Evolutionary conservation across 1,140 invertebrate genomes (phyloP).

Genomic region (Scaptomyza pallida): DNA sequence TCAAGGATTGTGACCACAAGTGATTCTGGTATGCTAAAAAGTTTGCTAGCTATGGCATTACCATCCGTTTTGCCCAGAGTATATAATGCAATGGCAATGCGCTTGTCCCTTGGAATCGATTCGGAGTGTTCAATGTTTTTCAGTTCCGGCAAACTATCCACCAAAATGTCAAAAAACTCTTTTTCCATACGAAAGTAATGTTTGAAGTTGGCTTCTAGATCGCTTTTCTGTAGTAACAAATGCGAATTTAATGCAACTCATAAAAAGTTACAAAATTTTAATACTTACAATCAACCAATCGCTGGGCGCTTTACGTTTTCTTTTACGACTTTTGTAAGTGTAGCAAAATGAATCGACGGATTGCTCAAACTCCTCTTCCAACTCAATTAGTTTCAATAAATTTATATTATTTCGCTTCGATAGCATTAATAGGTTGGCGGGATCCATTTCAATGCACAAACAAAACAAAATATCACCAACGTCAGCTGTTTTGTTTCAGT

Average conservation of each 20-base stretch:
- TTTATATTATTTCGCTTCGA: not conserved
- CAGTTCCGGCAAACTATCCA: not conserved
- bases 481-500: slow-evolving; percentile 12
- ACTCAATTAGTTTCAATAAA: slow-evolving; percentile 1
- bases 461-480: not conserved
- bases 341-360: not conserved
- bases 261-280: not conserved
- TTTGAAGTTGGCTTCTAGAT: not conserved
- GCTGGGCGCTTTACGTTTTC: not conserved
- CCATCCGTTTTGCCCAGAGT: not conserved
- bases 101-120: not conserved
- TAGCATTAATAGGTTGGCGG: not conserved
- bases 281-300: not conserved
- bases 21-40: not conserved
- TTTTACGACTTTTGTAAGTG: too few species aligned
- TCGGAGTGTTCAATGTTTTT: not conserved
- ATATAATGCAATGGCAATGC: slow-evolving; percentile 1
- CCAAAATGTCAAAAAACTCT: not conserved
- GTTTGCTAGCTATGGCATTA: not conserved
- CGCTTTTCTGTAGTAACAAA: not conserved
- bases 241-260: not conserved
- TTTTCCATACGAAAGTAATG: not conserved
- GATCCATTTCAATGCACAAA: slow-evolving; percentile 5
- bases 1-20: not conserved
- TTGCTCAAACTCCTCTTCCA: not conserved